Evolutionary conservation across 1,140 invertebrate species (phyloP), one percentile per base, ranked within the genome.

Genomic region (Drosophila teissieri): DNA sequence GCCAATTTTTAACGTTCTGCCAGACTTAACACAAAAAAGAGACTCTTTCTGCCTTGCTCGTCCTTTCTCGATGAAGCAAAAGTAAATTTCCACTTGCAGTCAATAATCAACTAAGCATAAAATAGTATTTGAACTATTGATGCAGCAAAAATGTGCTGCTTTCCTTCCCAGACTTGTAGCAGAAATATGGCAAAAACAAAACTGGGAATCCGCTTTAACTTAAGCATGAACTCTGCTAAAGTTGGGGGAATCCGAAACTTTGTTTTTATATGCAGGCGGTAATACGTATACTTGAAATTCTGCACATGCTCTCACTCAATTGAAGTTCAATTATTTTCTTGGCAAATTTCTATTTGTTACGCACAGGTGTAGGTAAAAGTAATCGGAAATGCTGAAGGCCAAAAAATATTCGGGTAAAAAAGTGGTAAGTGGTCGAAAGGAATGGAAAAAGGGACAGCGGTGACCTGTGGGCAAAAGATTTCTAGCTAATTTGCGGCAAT

Each of bases 101-200:
- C 84, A 84, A 89, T 89, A 89, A 89, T 89, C 84, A 89, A 89
- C 84, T 89, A 89, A 89, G 85, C 84, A 89, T 89, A 89, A 89
- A 89, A 89, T 89, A 89, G 84, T 89, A 89, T 89, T 90, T 89
- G 84, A 88, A 82, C 84, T 88, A 88, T 88, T 89, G 84, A 84
- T 78, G 84, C 84, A 89, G 83, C 84, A 88, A 89, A 88, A 88
- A 88, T 88, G 82, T 76, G 78, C 57, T 78, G 60, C 62, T 85
- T 64, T 68, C 78, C 56, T 24, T 56, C 12, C 51, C 27, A 57
- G 42, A 62, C n/a, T 69, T 57, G 17, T 31, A 22, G 55, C 14
- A 42, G 34, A 54, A 69, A 65, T 37, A 65, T 67, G 40, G 70
- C 58, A 6, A 6, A 62, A 39, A 54, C 24, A 42, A 62, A 68